Percentiles rank a stretch among this genome's conserved stretches.
Conservation (phyloP, 1,140 invertebrate species). For the Ceratosolen solmsi region DNA sequence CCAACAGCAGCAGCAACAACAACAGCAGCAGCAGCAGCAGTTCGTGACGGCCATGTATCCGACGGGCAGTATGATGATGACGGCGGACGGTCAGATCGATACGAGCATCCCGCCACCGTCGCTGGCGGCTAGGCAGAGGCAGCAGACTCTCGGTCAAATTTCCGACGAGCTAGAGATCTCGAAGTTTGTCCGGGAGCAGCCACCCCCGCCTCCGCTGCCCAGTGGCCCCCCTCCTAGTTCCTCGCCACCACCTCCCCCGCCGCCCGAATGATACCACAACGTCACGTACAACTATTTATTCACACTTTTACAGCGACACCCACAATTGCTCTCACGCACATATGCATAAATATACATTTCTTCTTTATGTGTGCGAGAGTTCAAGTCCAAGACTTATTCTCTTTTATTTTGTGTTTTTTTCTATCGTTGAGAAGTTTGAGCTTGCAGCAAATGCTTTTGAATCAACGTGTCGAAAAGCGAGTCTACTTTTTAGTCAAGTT, state of each 20-base stretch:
- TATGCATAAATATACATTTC: constrained; percentile 33
- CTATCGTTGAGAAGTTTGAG: constrained; percentile 26
- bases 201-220: constrained; percentile 58
- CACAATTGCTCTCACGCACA: background rate
- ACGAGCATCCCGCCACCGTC: constrained; percentile 68
- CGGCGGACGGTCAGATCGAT: constrained; percentile 64
- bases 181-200: constrained; percentile 32
- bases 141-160: constrained; percentile 6
- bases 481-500: background rate
- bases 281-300: background rate
- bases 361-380: constrained; percentile 29
- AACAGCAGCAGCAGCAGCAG: constrained; percentile 61
- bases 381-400: constrained; percentile 25
- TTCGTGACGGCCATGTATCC: constrained; percentile 61
- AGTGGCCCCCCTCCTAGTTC: constrained; percentile 69
- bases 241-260: constrained; percentile 71
- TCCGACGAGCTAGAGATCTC: constrained; percentile 3
- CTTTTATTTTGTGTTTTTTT: constrained; percentile 26
- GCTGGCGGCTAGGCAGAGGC: constrained; percentile 35
- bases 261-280: constrained; percentile 65
- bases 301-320: background rate
- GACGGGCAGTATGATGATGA: constrained; percentile 62
- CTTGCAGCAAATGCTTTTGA: background rate
- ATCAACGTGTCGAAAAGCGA: background rate
- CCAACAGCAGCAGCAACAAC: constrained; percentile 57